Conservation (phyloP, 2,888 invertebrate genomes). For the Drymonia ruficornis region DNA sequence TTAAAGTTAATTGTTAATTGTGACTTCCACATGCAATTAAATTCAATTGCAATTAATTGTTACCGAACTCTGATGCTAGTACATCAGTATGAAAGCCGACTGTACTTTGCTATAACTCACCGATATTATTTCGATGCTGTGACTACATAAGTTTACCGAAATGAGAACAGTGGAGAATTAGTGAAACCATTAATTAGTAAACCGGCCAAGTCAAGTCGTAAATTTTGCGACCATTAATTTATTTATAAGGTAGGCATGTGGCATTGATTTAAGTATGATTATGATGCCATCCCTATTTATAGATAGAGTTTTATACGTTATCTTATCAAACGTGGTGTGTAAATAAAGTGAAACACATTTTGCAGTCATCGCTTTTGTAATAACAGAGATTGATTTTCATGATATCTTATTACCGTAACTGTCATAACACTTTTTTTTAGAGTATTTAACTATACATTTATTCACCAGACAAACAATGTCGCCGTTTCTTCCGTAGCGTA, state of each 20-base stretch:
- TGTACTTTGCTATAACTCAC: no score
- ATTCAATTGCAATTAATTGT: no score
- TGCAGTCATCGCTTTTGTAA: conserved; percentile 10
- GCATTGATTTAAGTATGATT: conserved; percentile 8
- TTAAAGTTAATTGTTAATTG: no score
- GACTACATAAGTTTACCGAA: background rate
- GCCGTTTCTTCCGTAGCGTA: no score
- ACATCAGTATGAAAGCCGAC: no score
- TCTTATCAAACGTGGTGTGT: conserved; percentile 14
- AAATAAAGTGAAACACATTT: conserved; percentile 9
- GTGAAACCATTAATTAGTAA: background rate
- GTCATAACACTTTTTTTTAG: background rate
- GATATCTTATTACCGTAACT: background rate
- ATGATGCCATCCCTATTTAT: conserved; percentile 11
- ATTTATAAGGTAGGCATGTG: background rate
- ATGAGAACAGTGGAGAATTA: background rate
- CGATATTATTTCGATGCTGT: no score
- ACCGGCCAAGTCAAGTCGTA: background rate
- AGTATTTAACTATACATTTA: background rate
- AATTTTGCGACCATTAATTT: background rate
- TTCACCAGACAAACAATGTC: background rate
- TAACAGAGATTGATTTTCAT: conserved; percentile 5
- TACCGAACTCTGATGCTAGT: no score
- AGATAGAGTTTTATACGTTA: conserved; percentile 9
- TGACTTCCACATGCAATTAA: no score